phyloP scores from a whole-genome alignment of 1,140 invertebrate species.

The Bombus confusus region DNA sequence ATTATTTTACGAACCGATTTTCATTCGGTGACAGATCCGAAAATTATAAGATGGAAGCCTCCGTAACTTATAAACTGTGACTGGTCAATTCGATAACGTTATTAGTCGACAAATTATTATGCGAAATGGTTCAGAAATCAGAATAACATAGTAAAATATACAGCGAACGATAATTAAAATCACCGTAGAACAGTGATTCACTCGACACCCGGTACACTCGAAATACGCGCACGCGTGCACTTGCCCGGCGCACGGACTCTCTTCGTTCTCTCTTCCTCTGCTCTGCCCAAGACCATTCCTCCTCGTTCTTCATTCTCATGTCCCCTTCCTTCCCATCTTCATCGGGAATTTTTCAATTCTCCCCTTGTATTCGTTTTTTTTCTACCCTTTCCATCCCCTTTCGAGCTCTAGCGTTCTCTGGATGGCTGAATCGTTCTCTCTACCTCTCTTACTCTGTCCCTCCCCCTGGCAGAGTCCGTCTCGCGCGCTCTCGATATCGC shows the following conservation, averaged over 20 bases:
- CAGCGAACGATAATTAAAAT: too few relatives aligned
- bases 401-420: not conserved
- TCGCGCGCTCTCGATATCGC: constrained; percentile 14
- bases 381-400: constrained; percentile 12
- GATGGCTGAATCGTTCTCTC: not conserved
- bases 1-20: not conserved
- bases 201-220: constrained; percentile 40
- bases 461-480: not conserved
- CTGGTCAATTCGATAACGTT: not conserved
- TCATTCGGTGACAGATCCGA: not conserved
- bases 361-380: not conserved
- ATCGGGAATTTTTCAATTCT: constrained; percentile 9
- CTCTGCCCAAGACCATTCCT: not conserved
- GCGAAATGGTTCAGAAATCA: not conserved
- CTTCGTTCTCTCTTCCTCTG: not conserved
- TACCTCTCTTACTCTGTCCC: not conserved
- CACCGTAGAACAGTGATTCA: not conserved
- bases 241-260: constrained; percentile 18
- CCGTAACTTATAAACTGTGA: not conserved
- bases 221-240: constrained; percentile 56
- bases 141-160: not conserved
- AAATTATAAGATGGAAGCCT: not conserved
- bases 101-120: not conserved
- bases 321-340: not conserved
- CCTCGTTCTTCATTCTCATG: not conserved